Percentiles rank a stretch among this genome's conserved stretches.
These are phyloP conservation scores for Enteromius afrohamiltoni DNA, from an alignment of 2,797 vertebrate genomes.

Conservation along the genomic window DNA sequence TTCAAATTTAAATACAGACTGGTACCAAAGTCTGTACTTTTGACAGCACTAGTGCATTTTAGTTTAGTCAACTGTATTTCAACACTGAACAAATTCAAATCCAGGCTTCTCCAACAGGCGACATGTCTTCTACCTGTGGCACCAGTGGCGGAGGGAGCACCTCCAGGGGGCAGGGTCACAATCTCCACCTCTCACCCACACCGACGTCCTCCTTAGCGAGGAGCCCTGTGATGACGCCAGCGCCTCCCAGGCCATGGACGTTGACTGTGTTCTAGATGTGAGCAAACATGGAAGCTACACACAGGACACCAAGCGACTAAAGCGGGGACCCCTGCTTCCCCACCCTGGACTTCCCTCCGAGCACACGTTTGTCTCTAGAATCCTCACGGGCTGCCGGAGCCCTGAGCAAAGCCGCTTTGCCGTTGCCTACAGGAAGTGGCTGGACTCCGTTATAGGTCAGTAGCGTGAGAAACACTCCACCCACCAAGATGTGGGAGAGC, in stretches of 20 bases:
- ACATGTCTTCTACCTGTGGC: conserved; percentile 88
- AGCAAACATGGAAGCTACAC: conserved; percentile 81
- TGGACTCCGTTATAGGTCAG: conserved; percentile 85
- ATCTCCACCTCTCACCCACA: conserved; percentile 60
- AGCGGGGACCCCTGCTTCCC: conserved; percentile 81
- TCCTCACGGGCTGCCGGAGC: conserved; percentile 82
- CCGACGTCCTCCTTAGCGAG: conserved; percentile 66
- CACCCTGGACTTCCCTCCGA: conserved; percentile 79
- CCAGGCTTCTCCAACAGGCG: conserved; percentile 75
- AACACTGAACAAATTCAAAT: conserved; percentile 22
- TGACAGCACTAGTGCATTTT: not conserved
- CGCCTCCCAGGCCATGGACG: conserved; percentile 82
- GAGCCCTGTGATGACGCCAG: conserved; percentile 14
- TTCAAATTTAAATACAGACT: not conserved
- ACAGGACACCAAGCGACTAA: conserved; percentile 90
- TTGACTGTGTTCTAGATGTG: conserved; percentile 81
- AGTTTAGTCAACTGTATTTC: not conserved
- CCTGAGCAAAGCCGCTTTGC: conserved; percentile 89
- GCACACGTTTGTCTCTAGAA: conserved; percentile 81
- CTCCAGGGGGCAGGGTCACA: conserved; percentile 60
- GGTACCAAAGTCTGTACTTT: not conserved
- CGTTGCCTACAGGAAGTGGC: conserved; percentile 90
- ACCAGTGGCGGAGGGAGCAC: conserved; percentile 81
- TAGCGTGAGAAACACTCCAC: conserved; percentile 65
- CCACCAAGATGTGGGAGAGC: conserved; percentile 54